Evolutionary conservation across 2,113 vertebrate genomes (phyloP), one percentile per base, ranked within the genome.

Genomic region (Oostethus manadensis): DNA sequence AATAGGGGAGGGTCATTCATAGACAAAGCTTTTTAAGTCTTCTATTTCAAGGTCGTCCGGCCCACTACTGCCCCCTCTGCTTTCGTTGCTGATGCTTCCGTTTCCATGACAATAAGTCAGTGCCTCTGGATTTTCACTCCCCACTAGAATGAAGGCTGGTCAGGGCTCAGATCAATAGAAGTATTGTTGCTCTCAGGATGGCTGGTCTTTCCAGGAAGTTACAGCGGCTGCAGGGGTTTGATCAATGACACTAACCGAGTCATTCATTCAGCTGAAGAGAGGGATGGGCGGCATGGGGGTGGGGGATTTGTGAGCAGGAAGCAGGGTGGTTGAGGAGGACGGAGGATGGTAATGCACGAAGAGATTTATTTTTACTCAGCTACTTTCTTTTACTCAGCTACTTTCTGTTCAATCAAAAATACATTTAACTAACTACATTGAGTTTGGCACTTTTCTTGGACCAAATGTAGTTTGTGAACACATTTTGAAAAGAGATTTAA

Each of bases 181-280:
- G 76, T 64, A 77, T 78, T 87, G 83, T 87, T 82, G 70, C 73
- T 76, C 64, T 56, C 55, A 58, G 71, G 75, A 71, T 70, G 71
- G 72, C 78, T 73, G 50, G 77, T 65, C 77, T 77, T 83, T 81
- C 76, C 84, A 86, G 84, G 84, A 86, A 86, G 84, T 80, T 60
- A 54, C 51, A 72, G 76, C 79, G 60, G 64, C 75, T 66, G 73
- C 62, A 44, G 58, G 69, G 71, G 53, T 73, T 71, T 77, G 80
- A 84, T 87, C 85, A 87, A 82, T 85, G 82, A 86, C 74, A 66
- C 70, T 68, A 74, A 76, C 56, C 63, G 3, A 79, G 64, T 63
- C 68, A 76, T 73, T 82, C 77, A 82, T 78, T 76, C 68, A 72
- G 68, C 43, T 17, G 33, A 51, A 51, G 14, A n/a, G 63, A 13